Percentiles rank a stretch among this genome's conserved stretches.
Conservation (phyloP, 2,113 vertebrate genomes). For the Pao palembangensis region DNA sequence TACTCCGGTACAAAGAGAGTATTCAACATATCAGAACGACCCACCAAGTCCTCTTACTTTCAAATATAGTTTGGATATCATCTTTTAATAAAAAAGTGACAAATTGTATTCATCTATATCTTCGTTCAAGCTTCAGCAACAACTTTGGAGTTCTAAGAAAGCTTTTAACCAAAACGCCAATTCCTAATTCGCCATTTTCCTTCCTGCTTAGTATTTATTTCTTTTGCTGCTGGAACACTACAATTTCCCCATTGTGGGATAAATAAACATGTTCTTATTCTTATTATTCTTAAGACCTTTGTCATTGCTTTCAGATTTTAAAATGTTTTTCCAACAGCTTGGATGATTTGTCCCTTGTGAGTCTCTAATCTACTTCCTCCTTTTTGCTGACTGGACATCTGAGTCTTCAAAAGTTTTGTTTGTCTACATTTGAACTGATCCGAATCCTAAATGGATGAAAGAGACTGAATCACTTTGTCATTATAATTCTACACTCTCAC, state of each 20-base stretch:
- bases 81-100: neutral
- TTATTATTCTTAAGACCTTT: neutral
- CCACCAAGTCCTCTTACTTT: neutral
- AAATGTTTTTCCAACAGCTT: neutral
- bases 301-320: neutral
- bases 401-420: neutral
- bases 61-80: constrained; percentile 8
- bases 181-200: no score
- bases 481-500: neutral
- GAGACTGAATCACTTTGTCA: neutral
- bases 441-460: neutral
- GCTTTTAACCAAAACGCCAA: neutral
- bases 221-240: no score
- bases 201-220: no score
- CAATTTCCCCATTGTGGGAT: no score
- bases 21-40: neutral
- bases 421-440: neutral
- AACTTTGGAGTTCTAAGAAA: neutral
- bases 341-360: neutral
- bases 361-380: no score
- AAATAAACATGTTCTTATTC: no score
- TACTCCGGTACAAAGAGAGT: neutral
- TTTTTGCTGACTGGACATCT: no score
- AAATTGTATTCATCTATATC: constrained; percentile 1
- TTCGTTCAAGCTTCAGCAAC: neutral